Evolutionary conservation across 2,797 vertebrate genomes (phyloP).

Genomic region (Myotis findleyi): DNA sequence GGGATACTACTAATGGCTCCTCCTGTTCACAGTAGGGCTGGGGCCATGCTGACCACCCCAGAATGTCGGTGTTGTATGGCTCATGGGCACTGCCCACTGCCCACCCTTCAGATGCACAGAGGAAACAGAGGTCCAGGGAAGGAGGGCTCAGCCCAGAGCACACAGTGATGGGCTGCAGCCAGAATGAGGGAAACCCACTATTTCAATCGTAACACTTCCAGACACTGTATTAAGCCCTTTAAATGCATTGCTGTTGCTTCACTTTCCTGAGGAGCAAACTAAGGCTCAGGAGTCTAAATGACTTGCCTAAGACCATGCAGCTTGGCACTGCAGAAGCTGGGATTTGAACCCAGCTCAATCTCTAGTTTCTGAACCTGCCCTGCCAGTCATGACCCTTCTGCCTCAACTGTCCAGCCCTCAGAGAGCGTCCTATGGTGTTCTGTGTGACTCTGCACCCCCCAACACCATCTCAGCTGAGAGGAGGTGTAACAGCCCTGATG

Average conservation of each 20-base stretch:
- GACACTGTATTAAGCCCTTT: not conserved
- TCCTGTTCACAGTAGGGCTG: not conserved
- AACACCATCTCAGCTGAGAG: not conserved
- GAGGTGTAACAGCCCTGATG: slow-evolving; percentile 40
- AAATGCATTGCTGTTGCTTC: not conserved
- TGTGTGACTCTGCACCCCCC: not conserved
- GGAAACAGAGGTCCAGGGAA: not conserved
- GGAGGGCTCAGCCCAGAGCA: not conserved
- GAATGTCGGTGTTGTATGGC: fast-evolving
- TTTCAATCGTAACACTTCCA: not conserved
- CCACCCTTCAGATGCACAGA: not conserved
- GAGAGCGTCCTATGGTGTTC: not conserved
- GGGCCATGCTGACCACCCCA: not conserved
- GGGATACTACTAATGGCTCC: not conserved
- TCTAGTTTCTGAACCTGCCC: not conserved
- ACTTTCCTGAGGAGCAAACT: not conserved
- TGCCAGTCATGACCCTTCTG: not conserved
- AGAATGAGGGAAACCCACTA: not conserved
- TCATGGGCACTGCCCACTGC: not conserved
- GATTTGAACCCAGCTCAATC: not conserved
- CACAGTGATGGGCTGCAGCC: not conserved
- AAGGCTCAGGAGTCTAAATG: not conserved
- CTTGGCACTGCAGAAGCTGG: not conserved
- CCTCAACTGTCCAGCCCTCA: not conserved
- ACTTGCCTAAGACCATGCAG: not conserved